Percentiles rank a stretch among this genome's conserved stretches.
These are phyloP conservation scores for Cyanoramphus novaezelandiae DNA, from an alignment of 2,113 vertebrate genomes.

Conservation along the genomic window DNA sequence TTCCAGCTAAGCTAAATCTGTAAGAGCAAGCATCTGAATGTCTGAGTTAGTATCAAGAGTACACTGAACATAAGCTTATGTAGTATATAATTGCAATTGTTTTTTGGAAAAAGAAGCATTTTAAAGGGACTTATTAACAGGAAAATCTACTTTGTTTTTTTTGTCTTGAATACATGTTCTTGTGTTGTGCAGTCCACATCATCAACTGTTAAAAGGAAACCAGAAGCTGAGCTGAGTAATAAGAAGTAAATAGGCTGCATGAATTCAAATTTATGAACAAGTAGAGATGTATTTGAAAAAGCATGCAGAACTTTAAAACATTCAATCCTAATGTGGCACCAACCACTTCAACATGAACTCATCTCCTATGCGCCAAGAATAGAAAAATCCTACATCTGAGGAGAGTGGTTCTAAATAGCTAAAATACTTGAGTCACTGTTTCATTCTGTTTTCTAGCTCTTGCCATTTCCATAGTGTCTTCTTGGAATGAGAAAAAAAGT, in stretches of 20 bases:
- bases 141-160: background rate
- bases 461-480: background rate
- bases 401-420: background rate
- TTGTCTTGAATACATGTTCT: background rate
- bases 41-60: background rate
- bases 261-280: background rate
- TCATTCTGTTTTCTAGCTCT: background rate
- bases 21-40: background rate
- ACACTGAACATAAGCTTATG: background rate
- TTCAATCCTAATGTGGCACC: background rate
- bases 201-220: background rate
- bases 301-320: background rate
- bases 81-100: background rate
- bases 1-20: background rate
- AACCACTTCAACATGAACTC: background rate
- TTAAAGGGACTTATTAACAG: background rate
- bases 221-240: background rate
- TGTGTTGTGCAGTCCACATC: background rate
- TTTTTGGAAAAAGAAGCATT: background rate
- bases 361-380: background rate
- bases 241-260: background rate
- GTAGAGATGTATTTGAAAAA: background rate
- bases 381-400: background rate
- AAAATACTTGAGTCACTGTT: background rate
- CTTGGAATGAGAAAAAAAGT: conserved; percentile 38